Evolutionary conservation across 2,797 vertebrate species (phyloP).

Genomic region (Lacerta bilineata): DNA sequence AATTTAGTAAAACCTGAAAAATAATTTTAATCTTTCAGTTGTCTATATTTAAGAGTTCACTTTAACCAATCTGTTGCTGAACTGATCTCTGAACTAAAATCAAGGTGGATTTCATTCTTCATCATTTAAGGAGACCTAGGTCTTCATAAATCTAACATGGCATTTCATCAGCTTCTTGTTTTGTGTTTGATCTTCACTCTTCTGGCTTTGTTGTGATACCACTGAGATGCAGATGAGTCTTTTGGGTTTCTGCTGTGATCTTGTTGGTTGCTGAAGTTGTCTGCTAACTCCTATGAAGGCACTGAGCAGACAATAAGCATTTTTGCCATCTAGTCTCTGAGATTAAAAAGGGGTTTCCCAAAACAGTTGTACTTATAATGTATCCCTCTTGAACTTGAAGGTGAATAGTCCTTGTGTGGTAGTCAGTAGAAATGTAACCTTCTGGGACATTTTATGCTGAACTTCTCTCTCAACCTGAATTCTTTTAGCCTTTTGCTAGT

Average conservation of each 20-base stretch:
- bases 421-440: neutral
- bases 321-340: neutral
- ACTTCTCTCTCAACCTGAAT: neutral
- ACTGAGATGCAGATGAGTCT: neutral
- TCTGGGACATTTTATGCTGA: neutral
- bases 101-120: neutral
- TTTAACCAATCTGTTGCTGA: conserved; percentile 21
- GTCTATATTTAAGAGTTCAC: conserved; percentile 8
- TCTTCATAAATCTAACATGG: conserved; percentile 15
- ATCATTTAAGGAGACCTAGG: neutral
- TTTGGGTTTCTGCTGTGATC: neutral
- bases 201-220: neutral
- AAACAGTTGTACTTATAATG: neutral
- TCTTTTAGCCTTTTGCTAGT: neutral
- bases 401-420: neutral
- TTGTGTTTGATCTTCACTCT: neutral
- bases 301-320: neutral
- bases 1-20: neutral
- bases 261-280: conserved; percentile 20
- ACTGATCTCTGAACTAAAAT: conserved; percentile 13
- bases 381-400: neutral
- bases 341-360: neutral
- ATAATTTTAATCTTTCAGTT: neutral
- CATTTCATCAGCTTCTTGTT: conserved; percentile 19
- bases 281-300: neutral